Conservation (phyloP, 2,888 invertebrate genomes). For the Auanema freiburgensis region DNA sequence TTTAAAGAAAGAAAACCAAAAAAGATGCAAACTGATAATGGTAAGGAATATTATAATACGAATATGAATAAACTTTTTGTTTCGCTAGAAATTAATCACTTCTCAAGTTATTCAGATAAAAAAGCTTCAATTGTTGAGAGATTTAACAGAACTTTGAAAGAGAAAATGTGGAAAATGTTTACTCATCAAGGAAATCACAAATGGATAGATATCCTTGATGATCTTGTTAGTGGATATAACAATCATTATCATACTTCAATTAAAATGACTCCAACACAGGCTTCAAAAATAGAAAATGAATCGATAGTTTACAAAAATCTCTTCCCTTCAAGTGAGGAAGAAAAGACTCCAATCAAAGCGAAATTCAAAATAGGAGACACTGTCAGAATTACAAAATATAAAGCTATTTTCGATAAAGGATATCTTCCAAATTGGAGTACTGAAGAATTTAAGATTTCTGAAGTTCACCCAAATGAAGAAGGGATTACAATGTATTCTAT, state of each 20-base stretch:
- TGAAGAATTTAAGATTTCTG: conserved; percentile 24
- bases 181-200: too few species aligned
- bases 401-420: conserved; percentile 35
- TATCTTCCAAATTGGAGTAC: conserved; percentile 34
- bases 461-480: conserved; percentile 22
- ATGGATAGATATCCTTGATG: too few species aligned
- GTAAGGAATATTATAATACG: conserved; percentile 26
- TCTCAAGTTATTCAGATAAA: conserved; percentile 31
- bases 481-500: conserved; percentile 19
- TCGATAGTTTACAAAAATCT: conserved; percentile 23
- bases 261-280: too few species aligned
- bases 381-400: conserved; percentile 36
- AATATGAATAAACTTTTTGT: conserved; percentile 27
- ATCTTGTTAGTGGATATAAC: too few species aligned
- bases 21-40: too few species aligned
- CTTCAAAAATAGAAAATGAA: too few species aligned
- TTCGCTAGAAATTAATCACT: conserved; percentile 32
- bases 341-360: conserved; percentile 3
- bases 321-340: conserved; percentile 8
- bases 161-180: conserved; percentile 33
- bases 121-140: conserved; percentile 29
- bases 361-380: conserved; percentile 20
- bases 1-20: conserved; percentile 34
- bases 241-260: too few species aligned
- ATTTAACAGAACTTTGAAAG: conserved; percentile 36